Base-by-base conservation (phyloP, 2,888 invertebrate species). In the Cantharis nigra region DNA sequence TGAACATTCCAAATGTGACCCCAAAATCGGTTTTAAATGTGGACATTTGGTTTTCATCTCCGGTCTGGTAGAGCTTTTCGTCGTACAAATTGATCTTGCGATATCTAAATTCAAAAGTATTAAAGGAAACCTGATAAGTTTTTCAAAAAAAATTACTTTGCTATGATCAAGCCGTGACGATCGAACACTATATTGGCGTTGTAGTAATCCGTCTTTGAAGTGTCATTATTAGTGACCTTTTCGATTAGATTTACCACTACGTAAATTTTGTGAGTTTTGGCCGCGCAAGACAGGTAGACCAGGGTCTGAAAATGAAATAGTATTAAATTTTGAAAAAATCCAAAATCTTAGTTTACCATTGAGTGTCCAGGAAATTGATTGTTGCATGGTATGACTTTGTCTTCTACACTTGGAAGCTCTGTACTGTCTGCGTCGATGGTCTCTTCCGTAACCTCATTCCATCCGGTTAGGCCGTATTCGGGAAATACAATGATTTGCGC, bases 151-250 rank as follows among this genome's bases (percentile, higher is more conserved):
- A 65, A 2, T n/a, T 64, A 73, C 72, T 67, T 73, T 5, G 30
- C 65, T 7, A 73, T 49, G 3, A 73, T 11, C 7, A n/a, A 18
- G 1, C 96, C 97, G 18, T 88, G 88, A 72, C 94, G 90, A 85
- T 95, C 92, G 82, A 96, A 94, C 0, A 93, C 95, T 0, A 96
- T 92, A 84, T 96, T 94, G 0, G 96, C 94, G 83, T 96, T 97
- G 88, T 93, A 96, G 26, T 90, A 85, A 16, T 77, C 28, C 7
- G 71, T 72, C 13, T 70, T 77, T 9, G 74, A 76, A 14, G 72
- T 67, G 67, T 88, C 89, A 79, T 85, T 88, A 11, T 91, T 91
- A 70, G 90, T 87, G 79, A 91, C 89, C 16, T 89, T 89, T 86
- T 96, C 96, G 0, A 91, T 90, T 0, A 94, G 85, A 86, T 96